Conservation (phyloP, 2,797 vertebrate species). For the Chromobotia macracanthus region DNA sequence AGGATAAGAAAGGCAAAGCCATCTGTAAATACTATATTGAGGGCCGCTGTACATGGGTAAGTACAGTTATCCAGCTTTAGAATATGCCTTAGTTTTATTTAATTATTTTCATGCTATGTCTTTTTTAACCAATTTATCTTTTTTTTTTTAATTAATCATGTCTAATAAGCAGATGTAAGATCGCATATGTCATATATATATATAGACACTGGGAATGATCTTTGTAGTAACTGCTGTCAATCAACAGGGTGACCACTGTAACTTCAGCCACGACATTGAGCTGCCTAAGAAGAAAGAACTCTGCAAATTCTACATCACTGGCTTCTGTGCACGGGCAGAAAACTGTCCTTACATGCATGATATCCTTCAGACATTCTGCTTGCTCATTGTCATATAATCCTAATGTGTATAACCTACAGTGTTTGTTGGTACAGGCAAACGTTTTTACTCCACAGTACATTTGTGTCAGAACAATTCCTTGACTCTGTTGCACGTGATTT, state of each 20-base stretch:
- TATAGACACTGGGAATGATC: not conserved
- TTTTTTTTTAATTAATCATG: not conserved
- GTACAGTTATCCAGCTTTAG: constrained; percentile 32
- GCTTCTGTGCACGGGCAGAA: constrained; percentile 91
- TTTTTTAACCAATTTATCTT: not conserved
- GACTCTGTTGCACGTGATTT: constrained; percentile 85
- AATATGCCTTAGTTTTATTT: not conserved
- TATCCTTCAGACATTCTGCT: constrained; percentile 83
- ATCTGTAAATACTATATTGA: constrained; percentile 99
- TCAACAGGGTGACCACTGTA: constrained; percentile 92
- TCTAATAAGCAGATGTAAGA: not conserved
- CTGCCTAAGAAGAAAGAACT: constrained; percentile 94
- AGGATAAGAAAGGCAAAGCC: constrained; percentile 95
- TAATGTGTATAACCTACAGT: not conserved
- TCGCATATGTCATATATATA: constrained; percentile 6
- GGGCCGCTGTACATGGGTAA: constrained; percentile 93
- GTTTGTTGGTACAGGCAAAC: not conserved
- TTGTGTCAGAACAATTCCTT: constrained; percentile 71
- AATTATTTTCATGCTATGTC: not conserved
- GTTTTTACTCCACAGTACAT: not conserved
- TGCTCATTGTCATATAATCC: not conserved
- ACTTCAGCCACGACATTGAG: constrained; percentile 96
- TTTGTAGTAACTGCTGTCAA: constrained; percentile 19
- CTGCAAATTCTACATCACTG: constrained; percentile 97
- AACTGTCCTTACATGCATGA: constrained; percentile 98